Percentiles rank a stretch among this genome's conserved stretches.
Evolutionary conservation across 2,113 vertebrate species (phyloP).

Genomic region (Notiomystis cincta): DNA sequence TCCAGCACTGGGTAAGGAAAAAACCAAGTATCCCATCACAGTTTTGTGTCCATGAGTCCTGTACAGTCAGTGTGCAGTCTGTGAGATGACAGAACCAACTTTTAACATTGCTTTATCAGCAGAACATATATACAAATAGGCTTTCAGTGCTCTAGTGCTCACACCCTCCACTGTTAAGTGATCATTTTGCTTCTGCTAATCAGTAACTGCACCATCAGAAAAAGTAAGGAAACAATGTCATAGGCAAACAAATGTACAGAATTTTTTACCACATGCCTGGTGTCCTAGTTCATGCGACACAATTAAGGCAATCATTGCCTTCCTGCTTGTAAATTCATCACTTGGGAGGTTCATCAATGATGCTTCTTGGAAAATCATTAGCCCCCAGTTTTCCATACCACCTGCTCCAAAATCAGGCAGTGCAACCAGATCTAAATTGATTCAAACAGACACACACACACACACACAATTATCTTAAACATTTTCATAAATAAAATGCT

Average conservation of each 20-base stretch:
- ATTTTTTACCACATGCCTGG: constrained; percentile 78
- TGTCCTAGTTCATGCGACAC: constrained; percentile 79
- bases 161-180: neutral
- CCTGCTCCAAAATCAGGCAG: constrained; percentile 63
- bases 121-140: neutral
- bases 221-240: neutral
- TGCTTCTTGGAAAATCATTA: constrained; percentile 71
- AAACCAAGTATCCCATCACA: neutral
- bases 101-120: neutral
- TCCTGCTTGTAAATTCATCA: constrained; percentile 46
- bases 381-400: constrained; percentile 83
- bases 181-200: neutral
- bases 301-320: constrained; percentile 29
- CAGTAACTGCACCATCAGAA: neutral
- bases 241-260: constrained; percentile 2
- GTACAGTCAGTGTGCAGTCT: neutral
- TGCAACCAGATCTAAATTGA: constrained; percentile 74
- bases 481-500: neutral
- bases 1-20: neutral
- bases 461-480: neutral
- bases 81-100: neutral
- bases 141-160: neutral
- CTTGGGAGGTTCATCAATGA: constrained; percentile 53
- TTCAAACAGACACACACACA: neutral
- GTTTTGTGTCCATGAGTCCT: neutral